Percentiles rank a stretch among this genome's conserved stretches.
Conservation (phyloP, 1,140 invertebrate species). For the Ericerus pela region DNA sequence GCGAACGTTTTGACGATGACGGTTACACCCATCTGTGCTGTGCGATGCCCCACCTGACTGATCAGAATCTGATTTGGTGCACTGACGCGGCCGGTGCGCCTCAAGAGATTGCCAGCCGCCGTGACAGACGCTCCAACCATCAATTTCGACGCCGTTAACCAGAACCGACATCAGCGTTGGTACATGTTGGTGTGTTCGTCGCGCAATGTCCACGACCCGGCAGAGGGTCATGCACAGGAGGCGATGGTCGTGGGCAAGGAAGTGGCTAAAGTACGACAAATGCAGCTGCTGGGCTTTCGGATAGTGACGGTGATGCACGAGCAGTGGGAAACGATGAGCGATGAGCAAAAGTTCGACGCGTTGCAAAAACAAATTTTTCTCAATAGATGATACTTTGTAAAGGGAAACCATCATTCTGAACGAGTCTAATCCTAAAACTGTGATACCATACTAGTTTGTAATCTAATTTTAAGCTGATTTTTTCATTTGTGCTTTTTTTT, state of each 20-base stretch:
- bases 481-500: too few species aligned
- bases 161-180: not conserved
- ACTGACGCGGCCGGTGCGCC: not conserved
- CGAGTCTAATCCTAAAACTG: too few species aligned
- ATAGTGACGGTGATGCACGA: not conserved
- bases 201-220: not conserved
- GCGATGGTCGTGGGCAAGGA: not conserved
- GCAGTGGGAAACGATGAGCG: not conserved
- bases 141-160: too few species aligned
- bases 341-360: not conserved
- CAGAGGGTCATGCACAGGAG: not conserved
- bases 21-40: not conserved
- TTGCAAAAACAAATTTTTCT: too few species aligned
- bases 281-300: not conserved
- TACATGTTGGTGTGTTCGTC: not conserved
- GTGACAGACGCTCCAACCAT: not conserved
- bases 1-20: not conserved
- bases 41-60: not conserved
- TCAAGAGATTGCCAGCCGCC: not conserved
- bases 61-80: not conserved
- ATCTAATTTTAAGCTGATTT: too few species aligned
- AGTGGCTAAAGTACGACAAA: not conserved
- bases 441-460: too few species aligned
- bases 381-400: too few species aligned
- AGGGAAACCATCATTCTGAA: too few species aligned